Evolutionary conservation across 2,888 invertebrate genomes (phyloP).

Genomic region (Sesia apiformis): DNA sequence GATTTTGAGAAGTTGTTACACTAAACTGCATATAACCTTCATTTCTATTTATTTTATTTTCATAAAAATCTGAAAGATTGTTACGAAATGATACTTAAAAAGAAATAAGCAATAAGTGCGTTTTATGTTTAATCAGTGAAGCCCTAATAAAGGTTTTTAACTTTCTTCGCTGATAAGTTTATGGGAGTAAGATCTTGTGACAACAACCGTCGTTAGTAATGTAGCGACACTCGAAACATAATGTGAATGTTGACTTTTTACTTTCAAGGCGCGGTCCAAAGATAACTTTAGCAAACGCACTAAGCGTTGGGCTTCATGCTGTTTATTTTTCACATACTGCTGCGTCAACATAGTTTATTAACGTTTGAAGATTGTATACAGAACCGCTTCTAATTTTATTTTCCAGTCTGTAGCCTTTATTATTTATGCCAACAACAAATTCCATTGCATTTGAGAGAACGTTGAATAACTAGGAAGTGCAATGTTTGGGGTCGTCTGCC

Average conservation of each 20-base stretch:
- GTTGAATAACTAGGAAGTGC: slow-evolving; percentile 12
- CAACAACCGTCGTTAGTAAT: slow-evolving; percentile 32
- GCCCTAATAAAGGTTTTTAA: no score
- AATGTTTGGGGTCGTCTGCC: slow-evolving; percentile 26
- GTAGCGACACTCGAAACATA: slow-evolving; percentile 45
- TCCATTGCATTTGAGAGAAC: not conserved
- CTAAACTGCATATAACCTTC: no score
- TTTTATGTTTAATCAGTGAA: no score
- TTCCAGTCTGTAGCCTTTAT: not conserved
- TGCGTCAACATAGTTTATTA: slow-evolving; percentile 48
- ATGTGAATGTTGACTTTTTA: slow-evolving; percentile 60
- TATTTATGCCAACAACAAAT: not conserved
- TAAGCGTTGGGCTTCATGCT: slow-evolving; percentile 37
- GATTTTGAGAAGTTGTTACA: no score
- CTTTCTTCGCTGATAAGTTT: not conserved
- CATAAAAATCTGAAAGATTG: no score
- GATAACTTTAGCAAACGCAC: slow-evolving; percentile 66
- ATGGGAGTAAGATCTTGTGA: slow-evolving; percentile 16
- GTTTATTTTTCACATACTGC: slow-evolving; percentile 63
- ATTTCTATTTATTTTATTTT: no score
- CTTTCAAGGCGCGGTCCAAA: slow-evolving; percentile 48
- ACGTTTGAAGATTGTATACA: slow-evolving; percentile 35
- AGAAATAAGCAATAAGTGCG: no score
- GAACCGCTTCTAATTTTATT: slow-evolving; percentile 18
- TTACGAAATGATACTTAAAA: no score